These are phyloP conservation scores for Boulengeromyrus knoepffleri DNA, from an alignment of 2,113 vertebrate species.

Conservation along the genomic window DNA sequence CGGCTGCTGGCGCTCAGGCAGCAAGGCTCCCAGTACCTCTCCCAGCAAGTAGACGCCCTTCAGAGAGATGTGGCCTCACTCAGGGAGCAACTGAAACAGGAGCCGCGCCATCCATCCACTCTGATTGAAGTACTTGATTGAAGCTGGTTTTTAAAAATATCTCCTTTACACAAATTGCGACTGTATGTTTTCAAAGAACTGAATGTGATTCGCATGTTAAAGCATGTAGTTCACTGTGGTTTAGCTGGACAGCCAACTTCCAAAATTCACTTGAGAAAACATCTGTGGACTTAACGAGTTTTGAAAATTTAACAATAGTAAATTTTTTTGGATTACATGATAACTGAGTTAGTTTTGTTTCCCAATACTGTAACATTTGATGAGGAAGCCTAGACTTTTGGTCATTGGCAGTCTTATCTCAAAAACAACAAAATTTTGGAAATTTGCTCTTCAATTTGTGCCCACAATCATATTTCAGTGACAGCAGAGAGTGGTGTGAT, in stretches of 20 bases:
- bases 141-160: background rate
- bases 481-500: background rate
- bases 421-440: background rate
- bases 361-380: background rate
- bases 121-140: constrained; percentile 10
- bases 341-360: background rate
- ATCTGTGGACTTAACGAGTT: background rate
- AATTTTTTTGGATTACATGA: background rate
- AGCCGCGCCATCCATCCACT: background rate
- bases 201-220: background rate
- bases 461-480: background rate
- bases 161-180: background rate
- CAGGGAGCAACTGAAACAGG: background rate
- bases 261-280: background rate
- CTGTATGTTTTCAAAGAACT: background rate
- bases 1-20: background rate
- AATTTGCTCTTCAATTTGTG: background rate
- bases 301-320: background rate
- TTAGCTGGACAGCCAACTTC: background rate
- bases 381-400: background rate
- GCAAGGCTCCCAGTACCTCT: background rate
- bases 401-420: background rate
- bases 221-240: background rate
- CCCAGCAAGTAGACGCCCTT: background rate
- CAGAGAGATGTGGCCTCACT: background rate